These are phyloP conservation scores for Caenorhabditis brenneri DNA, from an alignment of 1,140 invertebrate genomes.

Conservation along the genomic window DNA sequence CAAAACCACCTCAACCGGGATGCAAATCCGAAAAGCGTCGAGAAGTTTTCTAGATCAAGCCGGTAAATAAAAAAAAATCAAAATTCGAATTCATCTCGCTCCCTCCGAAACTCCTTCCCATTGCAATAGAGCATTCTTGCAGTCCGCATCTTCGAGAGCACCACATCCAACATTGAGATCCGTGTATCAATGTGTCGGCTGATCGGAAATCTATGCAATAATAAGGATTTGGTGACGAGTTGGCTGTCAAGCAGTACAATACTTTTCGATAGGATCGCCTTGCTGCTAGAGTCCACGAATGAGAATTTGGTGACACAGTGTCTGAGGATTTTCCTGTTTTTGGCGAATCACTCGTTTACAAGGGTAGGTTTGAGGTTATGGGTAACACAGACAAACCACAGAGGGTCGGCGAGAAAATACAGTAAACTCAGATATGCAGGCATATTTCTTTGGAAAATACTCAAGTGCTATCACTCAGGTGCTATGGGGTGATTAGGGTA, in stretches of 20 bases:
- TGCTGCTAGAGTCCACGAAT: constrained; percentile 26
- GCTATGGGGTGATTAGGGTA: too few relatives aligned
- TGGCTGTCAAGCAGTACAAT: constrained; percentile 22
- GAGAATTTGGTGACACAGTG: not conserved
- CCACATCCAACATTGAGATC: constrained; percentile 7
- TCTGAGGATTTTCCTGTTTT: not conserved
- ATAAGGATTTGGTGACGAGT: constrained; percentile 8
- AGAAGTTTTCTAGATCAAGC: constrained; percentile 5
- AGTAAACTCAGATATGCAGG: too few relatives aligned
- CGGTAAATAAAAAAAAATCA: not conserved
- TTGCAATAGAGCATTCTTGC: not conserved
- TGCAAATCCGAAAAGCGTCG: not conserved
- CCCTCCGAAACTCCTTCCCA: too few relatives aligned
- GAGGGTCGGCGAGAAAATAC: too few relatives aligned
- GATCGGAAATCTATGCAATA: constrained; percentile 5
- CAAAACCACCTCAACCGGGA: constrained; percentile 10
- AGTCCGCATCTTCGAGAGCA: constrained; percentile 30
- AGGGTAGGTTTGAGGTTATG: constrained; percentile 1
- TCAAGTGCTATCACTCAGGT: too few relatives aligned
- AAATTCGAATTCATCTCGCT: not conserved
- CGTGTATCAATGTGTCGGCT: not conserved
- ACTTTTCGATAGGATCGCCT: constrained; percentile 3
- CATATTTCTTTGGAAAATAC: too few relatives aligned
- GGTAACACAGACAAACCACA: too few relatives aligned
- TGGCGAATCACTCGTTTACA: constrained; percentile 11